Base-by-base conservation (phyloP, 1,140 invertebrate genomes). In the Manduca sexta region DNA sequence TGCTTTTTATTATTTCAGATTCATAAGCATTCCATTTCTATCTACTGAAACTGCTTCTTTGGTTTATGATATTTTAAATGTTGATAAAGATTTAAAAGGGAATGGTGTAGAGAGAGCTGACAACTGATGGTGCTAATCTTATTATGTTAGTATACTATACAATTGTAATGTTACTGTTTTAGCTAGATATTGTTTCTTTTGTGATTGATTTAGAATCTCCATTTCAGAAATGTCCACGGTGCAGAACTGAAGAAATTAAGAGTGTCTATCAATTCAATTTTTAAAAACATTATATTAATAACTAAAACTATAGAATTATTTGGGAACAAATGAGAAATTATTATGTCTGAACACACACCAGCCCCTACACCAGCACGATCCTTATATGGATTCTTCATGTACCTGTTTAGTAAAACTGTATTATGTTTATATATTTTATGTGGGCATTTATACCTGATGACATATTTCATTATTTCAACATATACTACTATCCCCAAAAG, bases 351-450 rank as follows among this genome's bases (percentile, higher is more conserved):
- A 84, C 93, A 95, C 72, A 94, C 92, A 10, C 94, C 94, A 52
- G 89, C 89, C 0, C 91, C 91, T 3, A 93, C 92, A 18, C 90
- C 90, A 33, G 90, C 91, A 56, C 89, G 96, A 75, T 95, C 95
- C 2, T 91, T 97, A 16, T 97, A 97, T 87, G 96, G 96, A n/a
- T 97, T 96, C 83, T 93, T 92, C 30, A 87, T 97, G 65, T 96
- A 93, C 68, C 88, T 97, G 44, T 88, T 91, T 38, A 94, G 93
- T 13, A 91, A 91, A 61, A 88, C 92, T 29, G 71, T 92, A 2
- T 91, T 97, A 53, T 72, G 90, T n/a, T 59, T 95, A 7, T 98
- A 96, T 75, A 62, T 94, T 30, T 80, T 93, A n/a, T n/a, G 12
- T 98, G 95, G 95, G 92, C 94, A 3, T 86, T 94, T 55, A 76